phyloP scores from a whole-genome alignment of 2,888 invertebrate species.

The Catotricha subobsoleta region DNA sequence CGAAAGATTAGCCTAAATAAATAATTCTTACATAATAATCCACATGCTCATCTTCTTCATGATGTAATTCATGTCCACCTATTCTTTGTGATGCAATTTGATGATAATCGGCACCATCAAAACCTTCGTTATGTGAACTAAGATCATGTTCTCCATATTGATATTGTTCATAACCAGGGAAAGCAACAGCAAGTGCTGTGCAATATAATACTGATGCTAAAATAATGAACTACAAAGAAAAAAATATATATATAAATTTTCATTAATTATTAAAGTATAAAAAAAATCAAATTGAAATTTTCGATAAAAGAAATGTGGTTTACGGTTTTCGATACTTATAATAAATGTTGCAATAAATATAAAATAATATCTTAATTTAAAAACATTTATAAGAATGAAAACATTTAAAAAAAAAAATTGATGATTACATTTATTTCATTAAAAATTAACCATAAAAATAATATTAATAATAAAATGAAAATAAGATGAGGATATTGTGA shows the following conservation, averaged over 20 bases:
- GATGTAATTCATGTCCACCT: constrained; percentile 13
- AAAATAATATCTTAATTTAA: no score
- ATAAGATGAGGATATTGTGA: no score
- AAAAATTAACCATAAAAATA: no score
- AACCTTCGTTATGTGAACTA: constrained; percentile 14
- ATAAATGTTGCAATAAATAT: no score
- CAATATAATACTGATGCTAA: constrained; percentile 26
- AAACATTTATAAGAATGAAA: no score
- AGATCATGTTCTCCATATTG: constrained; percentile 12
- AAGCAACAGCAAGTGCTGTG: constrained; percentile 25
- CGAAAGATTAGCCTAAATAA: background rate
- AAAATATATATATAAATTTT: constrained; percentile 4
- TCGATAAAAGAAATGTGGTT: no score
- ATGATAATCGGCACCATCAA: constrained; percentile 15
- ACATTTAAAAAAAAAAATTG: no score
- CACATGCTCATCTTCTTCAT: constrained; percentile 35
- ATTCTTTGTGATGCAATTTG: constrained; percentile 19
- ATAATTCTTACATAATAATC: constrained; percentile 43
- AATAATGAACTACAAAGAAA: constrained; percentile 22
- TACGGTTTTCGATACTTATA: no score
- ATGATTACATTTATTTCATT: no score
- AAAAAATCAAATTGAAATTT: constrained; percentile 1
- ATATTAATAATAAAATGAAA: no score
- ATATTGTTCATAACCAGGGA: constrained; percentile 26
- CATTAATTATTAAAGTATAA: constrained; percentile 3